Percentiles rank a stretch among this genome's conserved stretches.
Evolutionary conservation across 35 echinoderm and acorn worm species (phyloP).

Genomic region (Amphiura filiformis): DNA sequence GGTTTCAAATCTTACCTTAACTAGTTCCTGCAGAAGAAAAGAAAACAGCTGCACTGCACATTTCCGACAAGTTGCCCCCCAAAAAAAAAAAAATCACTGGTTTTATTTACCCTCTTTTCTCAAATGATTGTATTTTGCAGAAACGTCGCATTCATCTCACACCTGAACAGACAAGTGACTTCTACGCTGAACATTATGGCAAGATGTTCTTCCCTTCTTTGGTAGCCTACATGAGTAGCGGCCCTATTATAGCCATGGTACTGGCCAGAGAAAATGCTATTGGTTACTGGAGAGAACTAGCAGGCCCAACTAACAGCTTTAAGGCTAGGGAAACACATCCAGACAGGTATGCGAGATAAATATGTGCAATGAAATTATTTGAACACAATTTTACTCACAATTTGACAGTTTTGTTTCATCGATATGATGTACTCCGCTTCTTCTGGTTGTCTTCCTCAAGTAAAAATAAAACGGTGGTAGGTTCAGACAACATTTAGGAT

Average conservation of each 20-base stretch:
- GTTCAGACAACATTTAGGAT: no score
- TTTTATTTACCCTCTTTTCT: no score
- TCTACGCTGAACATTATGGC: slow-evolving; percentile 98
- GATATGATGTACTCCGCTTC: no score
- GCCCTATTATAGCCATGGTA: slow-evolving; percentile 96
- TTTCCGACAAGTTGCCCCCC: no score
- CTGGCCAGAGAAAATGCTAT: slow-evolving; percentile 91
- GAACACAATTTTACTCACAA: neutral
- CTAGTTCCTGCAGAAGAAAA: no score
- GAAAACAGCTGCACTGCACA: no score
- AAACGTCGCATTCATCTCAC: slow-evolving; percentile 95
- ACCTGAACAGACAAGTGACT: slow-evolving; percentile 98
- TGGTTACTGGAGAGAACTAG: slow-evolving; percentile 89
- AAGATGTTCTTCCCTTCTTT: slow-evolving; percentile 99
- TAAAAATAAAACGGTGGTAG: no score
- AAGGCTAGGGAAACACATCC: slow-evolving; percentile 97
- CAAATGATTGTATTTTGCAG: no score
- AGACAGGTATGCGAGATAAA: slow-evolving; percentile 64
- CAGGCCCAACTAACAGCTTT: slow-evolving; percentile 85
- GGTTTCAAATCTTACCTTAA: no score
- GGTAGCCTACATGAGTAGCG: slow-evolving; percentile 99
- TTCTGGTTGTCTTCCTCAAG: no score
- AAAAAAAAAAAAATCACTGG: no score
- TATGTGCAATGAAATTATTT: neutral
- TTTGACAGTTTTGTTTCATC: no score